Base-by-base conservation (phyloP, 2,797 vertebrate genomes). In the Sparus aurata region DNA sequence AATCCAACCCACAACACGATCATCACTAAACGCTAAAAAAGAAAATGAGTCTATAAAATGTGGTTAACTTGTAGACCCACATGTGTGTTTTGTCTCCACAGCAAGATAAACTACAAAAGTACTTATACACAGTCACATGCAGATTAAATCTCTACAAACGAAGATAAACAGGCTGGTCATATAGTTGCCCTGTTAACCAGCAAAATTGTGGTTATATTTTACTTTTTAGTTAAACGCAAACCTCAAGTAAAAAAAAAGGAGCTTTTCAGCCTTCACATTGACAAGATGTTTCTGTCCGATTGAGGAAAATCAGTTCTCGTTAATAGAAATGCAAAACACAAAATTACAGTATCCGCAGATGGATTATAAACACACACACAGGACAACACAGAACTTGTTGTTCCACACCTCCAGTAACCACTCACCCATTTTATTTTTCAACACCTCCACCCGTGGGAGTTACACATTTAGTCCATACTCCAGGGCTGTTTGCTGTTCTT, bases 361-460 rank as follows among this genome's bases (percentile, higher is more conserved):
- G 8, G 5, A 17, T 58, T 38, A 75, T 17, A 57, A 64, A 64
- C 64, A 84, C 54, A 84, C 54, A 60, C 52, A 52, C 15, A 55
- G n/a, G 5, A 11, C 9, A 77, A 12, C 4, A 54, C 9, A 53
- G 54, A 57, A 72, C 58, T 83, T 95, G 92, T 94, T 94, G 53
- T 92, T 94, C 66, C 75, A 94, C 95, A 95, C 94, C 90, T 94
- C 34, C 17, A 17, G 80, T 94, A 80, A 91, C 85, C 82, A 83
- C 55, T 93, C 89, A 83, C 11, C 79, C 88, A 73, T 91, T 73
- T 70, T 91, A 82, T 93, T 94, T 91, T 92, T 90, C 12, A 83
- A 78, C 83, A 87, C 78, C 64, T 77, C 20, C 73, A 49, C 83
- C 79, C 61, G 22, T 43, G 87, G 87, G 89, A 88, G 13, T 38